phyloP scores from a whole-genome alignment of 92 coral and sea anemone genomes.

The Ricordea florida region DNA sequence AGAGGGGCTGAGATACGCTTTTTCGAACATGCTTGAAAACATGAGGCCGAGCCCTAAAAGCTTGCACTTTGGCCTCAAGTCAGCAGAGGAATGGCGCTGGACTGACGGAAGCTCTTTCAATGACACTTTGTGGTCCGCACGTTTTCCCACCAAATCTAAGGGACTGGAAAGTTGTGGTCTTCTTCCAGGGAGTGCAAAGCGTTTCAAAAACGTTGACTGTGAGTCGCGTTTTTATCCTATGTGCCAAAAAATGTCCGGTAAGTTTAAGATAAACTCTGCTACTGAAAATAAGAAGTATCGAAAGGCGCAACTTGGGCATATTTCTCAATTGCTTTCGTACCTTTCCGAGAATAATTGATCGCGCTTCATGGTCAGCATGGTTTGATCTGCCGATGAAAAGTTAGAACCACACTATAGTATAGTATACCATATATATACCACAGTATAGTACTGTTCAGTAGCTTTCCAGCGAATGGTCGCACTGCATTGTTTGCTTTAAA shows the following conservation, averaged over 20 bases:
- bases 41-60: constrained; percentile 10
- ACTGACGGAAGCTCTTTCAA: constrained; percentile 1
- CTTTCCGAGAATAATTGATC: too few species aligned
- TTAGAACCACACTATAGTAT: too few species aligned
- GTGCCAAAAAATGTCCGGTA: constrained; percentile 10
- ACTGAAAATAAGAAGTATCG: not conserved
- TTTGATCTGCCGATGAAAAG: too few species aligned
- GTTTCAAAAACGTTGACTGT: not conserved
- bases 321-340: not conserved
- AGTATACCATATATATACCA: too few species aligned
- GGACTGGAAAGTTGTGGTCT: constrained; percentile 15
- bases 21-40: constrained; percentile 1
- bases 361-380: too few species aligned
- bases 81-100: constrained; percentile 1
- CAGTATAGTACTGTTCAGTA: too few species aligned
- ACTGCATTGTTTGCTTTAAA: too few species aligned
- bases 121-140: not conserved
- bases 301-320: too few species aligned
- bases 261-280: not conserved
- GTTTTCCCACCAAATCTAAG: constrained; percentile 1
- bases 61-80: not conserved
- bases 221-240: not conserved
- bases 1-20: constrained; percentile 15
- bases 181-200: not conserved
- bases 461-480: too few species aligned